Evolutionary conservation across 2,888 invertebrate genomes (phyloP), one percentile per base, ranked within the genome.

Genomic region (Drosophila tanythrix): DNA sequence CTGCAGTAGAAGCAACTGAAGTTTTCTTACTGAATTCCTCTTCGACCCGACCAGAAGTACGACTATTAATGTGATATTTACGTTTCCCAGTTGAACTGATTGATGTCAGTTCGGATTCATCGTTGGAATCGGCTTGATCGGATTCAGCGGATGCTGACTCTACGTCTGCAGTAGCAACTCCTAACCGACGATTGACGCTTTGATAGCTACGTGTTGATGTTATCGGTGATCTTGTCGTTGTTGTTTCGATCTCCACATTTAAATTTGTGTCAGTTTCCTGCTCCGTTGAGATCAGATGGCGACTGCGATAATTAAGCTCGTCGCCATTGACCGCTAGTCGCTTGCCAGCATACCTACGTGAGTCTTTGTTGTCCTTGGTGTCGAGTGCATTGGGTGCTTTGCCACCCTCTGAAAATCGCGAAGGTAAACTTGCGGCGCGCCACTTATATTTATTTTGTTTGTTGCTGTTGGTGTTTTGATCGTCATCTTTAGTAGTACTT

Each of bases 281-380:
- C 1, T 82, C 71, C 15, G 79, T 66, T 11, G 79, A 77, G 7
- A 82, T 88, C 0, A 86, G 21, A n/a, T 81, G 80, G 2, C 82
- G 81, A 61, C 72, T 65, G 33, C 78, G 73, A 35, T 72, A 80
- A 33, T 77, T 73, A 11, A 33, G 60, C 36, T 38, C 27, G 13
- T 35, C 55, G 21, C 51, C 70, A 10, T 48, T 53, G 18, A 85
- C 55, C 7, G 59, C 74, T 62, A 91, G 78, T 56, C 84, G 86
- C 76, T 91, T 91, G 72, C 87, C 89, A 65, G 88, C 84, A 73
- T 84, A 82, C 70, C 82, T 89, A 66, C 87, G 75, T 29, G 79
- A 74, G 53, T 78, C 81, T 66, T 88, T 84, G 43, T 84, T 82
- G 48, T 77, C 76, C 50, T 64, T 56, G 13, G 51, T 60, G 15